Evolutionary conservation across 2,888 invertebrate species (phyloP).

Genomic region (Coelinius sp.): DNA sequence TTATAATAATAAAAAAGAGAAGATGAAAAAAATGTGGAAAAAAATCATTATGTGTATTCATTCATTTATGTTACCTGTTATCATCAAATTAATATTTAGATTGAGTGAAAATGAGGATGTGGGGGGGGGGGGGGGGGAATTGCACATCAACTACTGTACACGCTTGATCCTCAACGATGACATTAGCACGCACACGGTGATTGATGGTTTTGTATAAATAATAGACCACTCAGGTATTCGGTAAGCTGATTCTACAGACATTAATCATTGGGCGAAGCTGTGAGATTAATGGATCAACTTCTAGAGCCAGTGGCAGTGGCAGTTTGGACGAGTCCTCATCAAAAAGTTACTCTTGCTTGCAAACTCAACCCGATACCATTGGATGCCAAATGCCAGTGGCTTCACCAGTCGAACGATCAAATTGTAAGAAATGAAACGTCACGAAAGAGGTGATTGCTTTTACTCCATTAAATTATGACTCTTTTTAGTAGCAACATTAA

Average conservation of each 20-base stretch:
- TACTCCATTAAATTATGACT: neutral
- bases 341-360: slow-evolving; percentile 65
- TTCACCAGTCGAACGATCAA: slow-evolving; percentile 57
- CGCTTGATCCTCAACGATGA: slow-evolving; percentile 19
- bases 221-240: slow-evolving; percentile 3
- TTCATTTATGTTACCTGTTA: slow-evolving; percentile 18
- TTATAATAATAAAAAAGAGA: neutral
- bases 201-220: slow-evolving; percentile 21
- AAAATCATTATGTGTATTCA: slow-evolving; percentile 11
- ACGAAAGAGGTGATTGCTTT: slow-evolving; percentile 33
- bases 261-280: neutral
- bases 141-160: slow-evolving; percentile 17
- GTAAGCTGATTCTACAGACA: slow-evolving; percentile 4
- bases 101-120: neutral
- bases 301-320: slow-evolving; percentile 64
- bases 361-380: slow-evolving; percentile 53
- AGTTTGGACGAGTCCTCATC: slow-evolving; percentile 64
- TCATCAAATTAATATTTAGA: neutral
- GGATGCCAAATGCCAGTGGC: slow-evolving; percentile 63
- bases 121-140: neutral
- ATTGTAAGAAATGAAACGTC: slow-evolving; percentile 32
- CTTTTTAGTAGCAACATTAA: neutral
- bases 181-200: slow-evolving; percentile 20
- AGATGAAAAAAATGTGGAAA: neutral
- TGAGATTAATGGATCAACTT: slow-evolving; percentile 45